Evolutionary conservation across 2,113 vertebrate genomes (phyloP).

Genomic region (Pterocles orientalis): DNA sequence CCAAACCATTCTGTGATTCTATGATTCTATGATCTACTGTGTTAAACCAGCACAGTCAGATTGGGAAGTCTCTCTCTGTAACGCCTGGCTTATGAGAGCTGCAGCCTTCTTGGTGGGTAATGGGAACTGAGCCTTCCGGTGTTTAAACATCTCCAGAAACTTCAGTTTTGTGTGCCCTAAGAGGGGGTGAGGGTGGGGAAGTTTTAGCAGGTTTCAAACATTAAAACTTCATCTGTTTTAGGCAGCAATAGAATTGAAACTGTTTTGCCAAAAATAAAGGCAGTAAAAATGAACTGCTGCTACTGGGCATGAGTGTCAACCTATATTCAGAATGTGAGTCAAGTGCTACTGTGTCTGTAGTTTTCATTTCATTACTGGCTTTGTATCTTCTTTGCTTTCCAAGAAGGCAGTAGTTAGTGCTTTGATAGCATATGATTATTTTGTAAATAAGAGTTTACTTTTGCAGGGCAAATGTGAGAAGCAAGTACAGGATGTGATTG

Average conservation of each 20-base stretch:
- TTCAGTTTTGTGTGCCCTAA: neutral
- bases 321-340: neutral
- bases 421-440: neutral
- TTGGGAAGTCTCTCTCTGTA: neutral
- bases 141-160: neutral
- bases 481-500: constrained; percentile 96
- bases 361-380: neutral
- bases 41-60: neutral
- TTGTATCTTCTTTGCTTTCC: neutral
- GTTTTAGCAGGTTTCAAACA: accelerated
- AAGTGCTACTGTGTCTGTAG: neutral
- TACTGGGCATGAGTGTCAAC: neutral
- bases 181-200: accelerated
- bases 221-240: neutral
- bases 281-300: neutral
- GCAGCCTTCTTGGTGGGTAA: neutral
- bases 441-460: neutral
- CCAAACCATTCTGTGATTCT: too few species aligned
- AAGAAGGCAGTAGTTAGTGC: neutral
- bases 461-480: constrained; percentile 96
- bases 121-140: neutral
- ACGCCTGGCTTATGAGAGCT: neutral
- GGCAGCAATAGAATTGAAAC: neutral
- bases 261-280: neutral
- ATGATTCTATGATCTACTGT: neutral